Evolutionary conservation across 2,888 invertebrate genomes (phyloP), one percentile per base, ranked within the genome.

Genomic region (Leptinotarsa rubiginosa): DNA sequence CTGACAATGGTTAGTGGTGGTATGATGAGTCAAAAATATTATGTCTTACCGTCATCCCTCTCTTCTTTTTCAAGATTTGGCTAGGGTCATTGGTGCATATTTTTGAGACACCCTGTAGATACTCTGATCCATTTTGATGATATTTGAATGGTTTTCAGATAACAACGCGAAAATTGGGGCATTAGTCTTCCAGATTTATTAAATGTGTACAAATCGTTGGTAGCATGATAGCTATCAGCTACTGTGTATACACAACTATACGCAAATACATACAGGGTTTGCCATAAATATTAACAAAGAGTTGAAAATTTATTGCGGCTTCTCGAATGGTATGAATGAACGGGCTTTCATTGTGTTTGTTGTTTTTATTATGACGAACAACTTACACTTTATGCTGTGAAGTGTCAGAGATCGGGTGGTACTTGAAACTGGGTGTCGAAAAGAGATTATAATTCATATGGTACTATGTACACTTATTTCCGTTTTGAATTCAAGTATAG

Each of bases 251-350:
- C 18, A 56, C 22, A 18, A 25, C 56, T 22, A 22, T 56, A 20
- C 22, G 56, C 56, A 56, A 56, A 56, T 56, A 56, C 54, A 18
- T 20, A 56, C 56, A 56, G 56, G 56, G 56, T 56, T 56, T 22
- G 22, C 22, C 22, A 20, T 56, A 56, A 56, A 56, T 22, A 22
- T 22, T 15, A 56, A 56, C 2, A 56, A 22, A 22, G 3, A 56
- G 22, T 22, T 56, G 56, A 22, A 22, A 22, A 56, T 56, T 56
- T 56, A 56, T 56, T 22, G 56, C 56, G 56, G 56, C 13, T 56
- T 4, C 18, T 18, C 7, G 50, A 50, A 50, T 50, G 7, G 41
- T 41, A 41, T 41, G 10, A 41, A 41, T 41, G 41, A 41, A 41
- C 41, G 2, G 41, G 41, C 41, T 41, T 41, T 41, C 10, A 41